These are phyloP conservation scores for Pseudomyrmex concolor DNA, from an alignment of 1,140 invertebrate genomes.

Conservation along the genomic window DNA sequence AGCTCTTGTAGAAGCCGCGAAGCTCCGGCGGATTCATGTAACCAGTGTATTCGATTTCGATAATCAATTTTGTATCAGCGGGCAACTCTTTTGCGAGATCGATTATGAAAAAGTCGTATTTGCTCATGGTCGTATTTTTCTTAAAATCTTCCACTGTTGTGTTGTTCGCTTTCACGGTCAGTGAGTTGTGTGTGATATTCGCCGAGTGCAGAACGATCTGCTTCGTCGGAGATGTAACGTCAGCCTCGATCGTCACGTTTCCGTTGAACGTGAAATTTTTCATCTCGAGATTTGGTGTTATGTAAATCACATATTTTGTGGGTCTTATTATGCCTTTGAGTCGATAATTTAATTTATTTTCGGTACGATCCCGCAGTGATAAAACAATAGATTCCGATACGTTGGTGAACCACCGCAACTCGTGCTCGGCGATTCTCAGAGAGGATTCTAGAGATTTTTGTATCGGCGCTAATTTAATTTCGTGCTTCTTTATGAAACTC, in stretches of 20 bases:
- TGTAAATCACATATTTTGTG: conserved; percentile 60
- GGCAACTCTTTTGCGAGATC: conserved; percentile 77
- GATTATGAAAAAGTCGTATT: conserved; percentile 74
- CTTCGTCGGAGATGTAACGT: conserved; percentile 79
- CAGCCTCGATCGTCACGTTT: conserved; percentile 82
- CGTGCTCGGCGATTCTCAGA: conserved; percentile 67
- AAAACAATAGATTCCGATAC: conserved; percentile 37
- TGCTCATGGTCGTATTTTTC: rapidly evolving
- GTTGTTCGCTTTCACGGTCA: conserved; percentile 51
- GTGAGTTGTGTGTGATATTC: conserved; percentile 73
- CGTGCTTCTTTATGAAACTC: conserved; percentile 55
- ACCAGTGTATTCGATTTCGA: conserved; percentile 85
- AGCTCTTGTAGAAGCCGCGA: conserved; percentile 93
- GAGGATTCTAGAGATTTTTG: conserved; percentile 50
- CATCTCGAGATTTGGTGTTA: conserved; percentile 20
- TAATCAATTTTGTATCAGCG: conserved; percentile 76
- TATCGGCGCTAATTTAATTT: conserved; percentile 10
- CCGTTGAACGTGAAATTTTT: conserved; percentile 85
- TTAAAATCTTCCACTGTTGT: background rate
- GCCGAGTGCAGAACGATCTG: conserved; percentile 86
- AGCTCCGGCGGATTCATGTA: conserved; percentile 85
- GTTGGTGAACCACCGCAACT: conserved; percentile 63
- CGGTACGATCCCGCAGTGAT: background rate
- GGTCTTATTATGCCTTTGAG: conserved; percentile 72
- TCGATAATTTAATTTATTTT: conserved; percentile 50